Evolutionary conservation across 2,113 vertebrate species (phyloP).

Genomic region (Hyla sarda): DNA sequence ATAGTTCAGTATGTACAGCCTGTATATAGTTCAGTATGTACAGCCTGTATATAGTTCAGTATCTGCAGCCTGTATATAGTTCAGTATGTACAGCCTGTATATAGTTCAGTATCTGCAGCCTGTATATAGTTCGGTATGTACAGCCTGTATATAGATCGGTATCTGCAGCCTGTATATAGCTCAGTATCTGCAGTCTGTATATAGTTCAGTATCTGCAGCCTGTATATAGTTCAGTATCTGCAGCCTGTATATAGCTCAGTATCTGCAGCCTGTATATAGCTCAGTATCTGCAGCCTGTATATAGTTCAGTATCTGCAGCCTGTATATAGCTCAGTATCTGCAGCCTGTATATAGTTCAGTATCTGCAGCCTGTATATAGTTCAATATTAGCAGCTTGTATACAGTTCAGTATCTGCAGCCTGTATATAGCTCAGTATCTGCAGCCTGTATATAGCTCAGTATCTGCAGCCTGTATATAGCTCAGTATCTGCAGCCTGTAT

Average conservation of each 20-base stretch:
- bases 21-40: not conserved
- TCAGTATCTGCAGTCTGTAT: not conserved
- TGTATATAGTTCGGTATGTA: not conserved
- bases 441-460: not conserved
- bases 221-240: not conserved
- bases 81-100: not conserved
- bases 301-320: not conserved
- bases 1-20: not conserved
- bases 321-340: not conserved
- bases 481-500: not conserved
- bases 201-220: not conserved
- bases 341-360: not conserved
- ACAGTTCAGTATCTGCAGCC: not conserved
- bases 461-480: not conserved
- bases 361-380: not conserved
- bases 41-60: not conserved
- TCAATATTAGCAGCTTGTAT: not conserved
- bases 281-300: not conserved
- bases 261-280: constrained; percentile 1
- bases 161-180: not conserved
- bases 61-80: not conserved
- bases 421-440: not conserved
- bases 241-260: not conserved
- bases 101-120: not conserved
- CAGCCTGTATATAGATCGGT: too few relatives aligned